A percentile compares a stretch with the other conserved stretches of the same genome.
phyloP scores from a whole-genome alignment of 2,113 vertebrate genomes.

The Pantherophis guttatus region DNA sequence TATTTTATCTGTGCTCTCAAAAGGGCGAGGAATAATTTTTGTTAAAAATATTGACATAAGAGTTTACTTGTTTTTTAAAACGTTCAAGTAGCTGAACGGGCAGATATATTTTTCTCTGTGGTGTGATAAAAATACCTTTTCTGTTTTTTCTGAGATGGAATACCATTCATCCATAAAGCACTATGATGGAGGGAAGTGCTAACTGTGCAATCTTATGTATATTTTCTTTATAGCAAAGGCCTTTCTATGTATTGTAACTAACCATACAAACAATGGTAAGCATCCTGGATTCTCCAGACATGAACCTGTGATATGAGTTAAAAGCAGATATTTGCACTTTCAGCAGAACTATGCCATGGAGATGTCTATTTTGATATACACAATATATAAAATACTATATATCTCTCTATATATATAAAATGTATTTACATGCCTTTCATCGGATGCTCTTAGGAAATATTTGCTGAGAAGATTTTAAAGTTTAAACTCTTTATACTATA shows the following conservation, averaged over 20 bases:
- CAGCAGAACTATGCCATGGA: background rate
- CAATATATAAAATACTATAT: background rate
- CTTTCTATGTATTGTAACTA: background rate
- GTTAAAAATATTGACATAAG: background rate
- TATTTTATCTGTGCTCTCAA: background rate
- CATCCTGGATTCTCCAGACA: background rate
- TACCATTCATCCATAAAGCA: conserved; percentile 7
- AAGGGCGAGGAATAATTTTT: background rate
- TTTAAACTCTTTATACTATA: background rate
- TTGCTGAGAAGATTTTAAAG: background rate
- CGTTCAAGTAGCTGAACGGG: background rate
- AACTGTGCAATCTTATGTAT: background rate
- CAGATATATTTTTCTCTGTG: background rate
- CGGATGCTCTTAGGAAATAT: background rate
- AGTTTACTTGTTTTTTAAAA: background rate
- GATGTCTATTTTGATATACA: background rate
- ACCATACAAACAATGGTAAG: background rate
- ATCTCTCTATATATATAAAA: background rate
- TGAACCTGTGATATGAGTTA: background rate
- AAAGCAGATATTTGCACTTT: background rate
- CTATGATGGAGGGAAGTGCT: background rate
- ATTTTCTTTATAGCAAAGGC: background rate
- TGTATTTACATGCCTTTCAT: background rate
- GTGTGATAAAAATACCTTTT: background rate
- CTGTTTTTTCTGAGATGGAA: background rate